phyloP scores from a whole-genome alignment of 2,113 vertebrate genomes.

The Atractosteus spatula region DNA sequence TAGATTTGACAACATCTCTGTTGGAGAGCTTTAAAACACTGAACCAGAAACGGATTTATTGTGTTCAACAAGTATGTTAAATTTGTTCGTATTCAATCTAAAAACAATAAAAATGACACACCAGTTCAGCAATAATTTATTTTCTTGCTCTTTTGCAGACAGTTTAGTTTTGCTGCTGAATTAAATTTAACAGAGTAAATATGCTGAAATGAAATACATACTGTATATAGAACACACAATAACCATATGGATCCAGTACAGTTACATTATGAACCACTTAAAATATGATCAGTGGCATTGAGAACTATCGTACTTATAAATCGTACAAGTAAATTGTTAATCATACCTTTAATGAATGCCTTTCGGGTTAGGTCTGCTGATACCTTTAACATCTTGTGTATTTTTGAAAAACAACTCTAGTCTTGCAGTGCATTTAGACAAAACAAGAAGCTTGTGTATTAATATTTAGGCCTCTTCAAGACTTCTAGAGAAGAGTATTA shows the following conservation, averaged over 20 bases:
- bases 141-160: conserved; percentile 57
- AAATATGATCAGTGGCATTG: conserved; percentile 54
- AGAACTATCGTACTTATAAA: conserved; percentile 45
- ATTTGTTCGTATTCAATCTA: too few relatives aligned
- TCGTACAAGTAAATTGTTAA: conserved; percentile 50
- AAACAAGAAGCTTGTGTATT: conserved; percentile 24
- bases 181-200: conserved; percentile 51
- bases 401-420: conserved; percentile 29
- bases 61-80: background rate
- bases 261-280: conserved; percentile 23
- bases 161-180: conserved; percentile 58
- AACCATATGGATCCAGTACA: conserved; percentile 58
- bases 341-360: conserved; percentile 47
- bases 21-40: too few relatives aligned
- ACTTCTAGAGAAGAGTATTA: conserved; percentile 34
- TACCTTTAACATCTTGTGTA: conserved; percentile 32
- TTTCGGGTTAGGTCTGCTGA: conserved; percentile 53
- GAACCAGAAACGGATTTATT: too few relatives aligned
- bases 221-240: conserved; percentile 64
- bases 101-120: background rate
- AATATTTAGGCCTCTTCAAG: conserved; percentile 21
- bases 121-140: conserved; percentile 36
- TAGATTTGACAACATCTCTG: too few relatives aligned
- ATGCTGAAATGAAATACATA: conserved; percentile 54
- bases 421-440: conserved; percentile 48